Base-by-base conservation (phyloP, 2,888 invertebrate genomes). In the Orthosia incerta region DNA sequence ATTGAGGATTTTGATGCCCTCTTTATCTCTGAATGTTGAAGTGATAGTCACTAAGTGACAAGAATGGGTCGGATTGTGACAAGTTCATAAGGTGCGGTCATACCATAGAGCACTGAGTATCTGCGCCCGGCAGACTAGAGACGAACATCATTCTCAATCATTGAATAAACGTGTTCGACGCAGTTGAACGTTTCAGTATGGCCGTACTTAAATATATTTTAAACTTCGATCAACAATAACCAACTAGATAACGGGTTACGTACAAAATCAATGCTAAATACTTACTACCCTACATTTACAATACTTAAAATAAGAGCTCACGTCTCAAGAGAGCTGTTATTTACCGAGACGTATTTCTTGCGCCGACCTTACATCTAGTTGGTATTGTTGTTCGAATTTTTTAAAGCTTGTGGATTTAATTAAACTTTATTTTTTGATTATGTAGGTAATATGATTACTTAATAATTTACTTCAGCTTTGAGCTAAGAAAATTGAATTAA, bases 1-100 rank as follows among this genome's bases (percentile, higher is more conserved):
- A 53, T n/a, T 5, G 59, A 45, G 48, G n/a, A 26, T 31, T 13
- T 7, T 13, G 16, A 23, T 23, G n/a, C 20, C 23, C 4, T 4
- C 1, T 39, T 51, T 23, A 18, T 60, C 69, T 50, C 5, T 2
- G 18, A 20, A 39, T 57, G 46, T 26, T 68, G 62, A 56, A 57
- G 12, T 57, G 39, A 53, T 50, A 60, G 79, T 82, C 78, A 83
- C 75, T 26, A 51, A 78, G 85, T 85, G 85, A 64, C 70, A 46
- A 26, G 46, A 66, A 63, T 67, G 20, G 15, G 2, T 20, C 9
- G 20, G 23, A 4, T 60, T 15, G 20, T 60, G 9, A 60, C 13
- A 45, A 60, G 1, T 45, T 60, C 15, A 20, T 13, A 15, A 45
- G 20, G 15, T 20, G 20, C 45, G 45, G 45, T 60, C 39, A 59